Conservation (phyloP, 2,113 vertebrate species). For the Elephantulus edwardii region DNA sequence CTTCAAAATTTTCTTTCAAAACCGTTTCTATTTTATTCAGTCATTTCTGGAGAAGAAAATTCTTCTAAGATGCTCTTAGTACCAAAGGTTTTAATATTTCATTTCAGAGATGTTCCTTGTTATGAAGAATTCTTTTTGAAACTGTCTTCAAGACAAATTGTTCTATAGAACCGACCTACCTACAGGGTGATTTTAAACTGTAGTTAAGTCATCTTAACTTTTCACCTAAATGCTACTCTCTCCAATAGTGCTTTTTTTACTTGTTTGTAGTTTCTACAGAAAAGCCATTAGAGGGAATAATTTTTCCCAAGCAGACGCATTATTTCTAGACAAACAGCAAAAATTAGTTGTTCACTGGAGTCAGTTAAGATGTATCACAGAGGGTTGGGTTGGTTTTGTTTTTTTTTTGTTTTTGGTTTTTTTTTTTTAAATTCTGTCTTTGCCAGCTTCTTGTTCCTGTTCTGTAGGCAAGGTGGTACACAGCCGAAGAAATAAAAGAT, state of each 20-base stretch:
- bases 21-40: neutral
- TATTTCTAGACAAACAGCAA: conserved; percentile 11
- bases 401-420: too few species aligned
- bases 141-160: neutral
- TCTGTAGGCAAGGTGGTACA: neutral
- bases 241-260: neutral
- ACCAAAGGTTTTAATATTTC: neutral
- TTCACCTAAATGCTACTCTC: conserved; percentile 9
- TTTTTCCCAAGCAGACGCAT: neutral
- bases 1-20: conserved; percentile 6
- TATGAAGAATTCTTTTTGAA: conserved; percentile 15
- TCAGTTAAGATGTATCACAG: neutral
- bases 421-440: too few species aligned
- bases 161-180: conserved; percentile 3
- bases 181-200: neutral
- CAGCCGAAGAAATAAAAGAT: neutral
- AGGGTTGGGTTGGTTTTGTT: too few species aligned
- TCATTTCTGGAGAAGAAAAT: neutral
- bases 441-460: neutral
- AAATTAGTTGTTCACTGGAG: neutral
- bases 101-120: conserved; percentile 3
- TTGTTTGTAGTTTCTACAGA: conserved; percentile 26
- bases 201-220: neutral
- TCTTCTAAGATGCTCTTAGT: neutral
- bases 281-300: conserved; percentile 23